These are phyloP conservation scores for Monomorium pharaonis DNA, from an alignment of 1,140 invertebrate genomes.

Conservation along the genomic window DNA sequence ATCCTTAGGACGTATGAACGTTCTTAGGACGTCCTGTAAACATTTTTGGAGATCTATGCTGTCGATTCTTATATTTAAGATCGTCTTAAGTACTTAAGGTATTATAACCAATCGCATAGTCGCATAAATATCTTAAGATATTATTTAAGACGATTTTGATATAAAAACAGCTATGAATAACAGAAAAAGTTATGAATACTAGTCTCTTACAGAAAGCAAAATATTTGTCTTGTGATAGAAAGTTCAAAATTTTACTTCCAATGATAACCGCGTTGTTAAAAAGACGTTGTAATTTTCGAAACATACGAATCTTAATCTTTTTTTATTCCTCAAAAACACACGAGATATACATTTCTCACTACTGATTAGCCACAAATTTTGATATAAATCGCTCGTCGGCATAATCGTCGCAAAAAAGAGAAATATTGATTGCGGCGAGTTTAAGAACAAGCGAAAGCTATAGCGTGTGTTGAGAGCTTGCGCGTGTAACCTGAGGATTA, in stretches of 20 bases:
- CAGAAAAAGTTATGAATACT: too few relatives aligned
- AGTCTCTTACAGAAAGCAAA: neutral
- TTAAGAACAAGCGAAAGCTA: conserved; percentile 47
- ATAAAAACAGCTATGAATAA: too few relatives aligned
- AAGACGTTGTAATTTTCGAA: neutral
- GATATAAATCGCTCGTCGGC: conserved; percentile 11
- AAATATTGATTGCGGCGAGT: conserved; percentile 35
- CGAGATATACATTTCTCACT: neutral
- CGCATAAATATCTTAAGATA: too few relatives aligned
- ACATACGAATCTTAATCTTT: neutral
- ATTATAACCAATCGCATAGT: too few relatives aligned
- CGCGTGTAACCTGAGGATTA: conserved; percentile 58
- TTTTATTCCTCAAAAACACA: neutral
- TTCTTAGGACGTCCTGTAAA: too few relatives aligned
- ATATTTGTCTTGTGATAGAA: neutral
- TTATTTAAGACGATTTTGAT: too few relatives aligned
- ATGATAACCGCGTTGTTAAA: neutral
- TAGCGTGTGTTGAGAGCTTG: conserved; percentile 30
- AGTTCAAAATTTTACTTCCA: neutral
- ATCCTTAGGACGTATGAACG: too few relatives aligned
- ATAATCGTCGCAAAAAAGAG: neutral
- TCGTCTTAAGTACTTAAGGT: too few relatives aligned
- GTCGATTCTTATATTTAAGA: too few relatives aligned
- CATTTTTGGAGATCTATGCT: too few relatives aligned
- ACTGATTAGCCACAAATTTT: neutral